phyloP scores from a whole-genome alignment of 2,797 vertebrate genomes.

The Hippoglossus hippoglossus region DNA sequence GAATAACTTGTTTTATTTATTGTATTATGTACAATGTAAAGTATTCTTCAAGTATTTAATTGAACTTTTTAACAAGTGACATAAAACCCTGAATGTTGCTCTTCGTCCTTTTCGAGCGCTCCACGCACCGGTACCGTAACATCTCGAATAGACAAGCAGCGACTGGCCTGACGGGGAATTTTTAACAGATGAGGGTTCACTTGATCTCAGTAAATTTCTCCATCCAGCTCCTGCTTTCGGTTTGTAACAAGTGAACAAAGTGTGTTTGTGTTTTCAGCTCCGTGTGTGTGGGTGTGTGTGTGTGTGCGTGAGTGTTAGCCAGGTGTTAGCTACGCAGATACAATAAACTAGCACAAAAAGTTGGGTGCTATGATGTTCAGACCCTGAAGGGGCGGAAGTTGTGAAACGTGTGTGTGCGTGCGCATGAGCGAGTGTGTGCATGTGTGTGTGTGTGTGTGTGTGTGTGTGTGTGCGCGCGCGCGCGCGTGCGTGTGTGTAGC shows the following conservation, averaged over 20 bases:
- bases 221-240: neutral
- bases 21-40: too few relatives aligned
- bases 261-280: neutral
- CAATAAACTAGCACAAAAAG: neutral
- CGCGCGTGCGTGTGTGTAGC: neutral
- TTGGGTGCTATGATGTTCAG: neutral
- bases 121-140: too few relatives aligned
- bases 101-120: too few relatives aligned
- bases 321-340: neutral
- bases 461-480: neutral
- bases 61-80: too few relatives aligned
- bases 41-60: too few relatives aligned
- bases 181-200: neutral
- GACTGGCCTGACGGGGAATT: too few relatives aligned
- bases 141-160: too few relatives aligned
- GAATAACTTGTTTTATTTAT: too few relatives aligned
- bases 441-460: neutral
- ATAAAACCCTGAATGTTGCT: too few relatives aligned
- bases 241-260: neutral
- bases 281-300: too few relatives aligned
- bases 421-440: too few relatives aligned
- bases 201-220: neutral
- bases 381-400: constrained; percentile 81
- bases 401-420: too few relatives aligned
- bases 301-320: neutral